Percentiles rank a stretch among this genome's conserved stretches.
phyloP scores from a whole-genome alignment of 2,113 vertebrate species.

The Piprites chloris region DNA sequence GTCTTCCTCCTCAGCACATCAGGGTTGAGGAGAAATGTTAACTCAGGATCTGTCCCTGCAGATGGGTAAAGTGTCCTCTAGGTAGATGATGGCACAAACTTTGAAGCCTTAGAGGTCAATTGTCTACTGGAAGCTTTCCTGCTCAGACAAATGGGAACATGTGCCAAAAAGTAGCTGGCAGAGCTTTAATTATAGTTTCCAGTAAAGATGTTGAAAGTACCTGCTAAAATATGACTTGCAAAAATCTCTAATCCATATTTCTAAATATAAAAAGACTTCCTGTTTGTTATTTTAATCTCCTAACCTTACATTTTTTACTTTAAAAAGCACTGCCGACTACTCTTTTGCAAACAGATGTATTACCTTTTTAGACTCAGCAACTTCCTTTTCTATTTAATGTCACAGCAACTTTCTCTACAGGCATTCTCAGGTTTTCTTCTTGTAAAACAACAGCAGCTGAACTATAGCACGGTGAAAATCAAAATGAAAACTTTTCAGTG shows the following conservation, averaged over 20 bases:
- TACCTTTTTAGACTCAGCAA: conserved; percentile 1
- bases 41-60: neutral
- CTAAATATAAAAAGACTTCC: conserved; percentile 67
- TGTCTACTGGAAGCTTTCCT: neutral
- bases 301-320: conserved; percentile 55
- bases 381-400: neutral
- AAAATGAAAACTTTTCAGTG: neutral
- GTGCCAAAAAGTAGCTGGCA: conserved; percentile 25
- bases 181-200: conserved; percentile 59
- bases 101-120: neutral
- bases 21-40: neutral
- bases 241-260: conserved; percentile 66
- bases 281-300: conserved; percentile 65
- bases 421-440: conserved; percentile 16
- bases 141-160: neutral
- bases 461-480: neutral
- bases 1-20: neutral
- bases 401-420: neutral
- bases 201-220: conserved; percentile 54
- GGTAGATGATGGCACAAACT: neutral
- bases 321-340: neutral
- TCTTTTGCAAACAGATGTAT: conserved; percentile 1
- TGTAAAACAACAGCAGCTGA: conserved; percentile 1
- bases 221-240: conserved; percentile 26
- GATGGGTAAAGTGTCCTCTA: neutral